Percentiles rank a stretch among this genome's conserved stretches.
Evolutionary conservation across 1,140 invertebrate genomes (phyloP).

Genomic region (Lepidurus apus): DNA sequence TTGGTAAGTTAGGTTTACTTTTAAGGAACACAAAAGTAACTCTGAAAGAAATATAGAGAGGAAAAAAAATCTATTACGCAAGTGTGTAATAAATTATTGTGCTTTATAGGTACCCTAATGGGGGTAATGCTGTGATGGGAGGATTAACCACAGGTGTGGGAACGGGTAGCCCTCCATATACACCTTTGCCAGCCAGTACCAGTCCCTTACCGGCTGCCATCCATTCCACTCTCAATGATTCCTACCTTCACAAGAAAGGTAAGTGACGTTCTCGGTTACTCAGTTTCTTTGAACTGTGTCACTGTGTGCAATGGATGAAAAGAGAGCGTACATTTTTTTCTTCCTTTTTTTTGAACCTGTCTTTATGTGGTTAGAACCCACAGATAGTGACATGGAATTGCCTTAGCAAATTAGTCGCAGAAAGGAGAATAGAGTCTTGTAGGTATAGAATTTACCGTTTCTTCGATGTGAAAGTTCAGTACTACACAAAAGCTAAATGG

Average conservation of each 20-base stretch:
- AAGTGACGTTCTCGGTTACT: neutral
- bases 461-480: neutral
- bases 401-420: too few species aligned
- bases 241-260: conserved; percentile 32
- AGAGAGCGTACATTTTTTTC: too few species aligned
- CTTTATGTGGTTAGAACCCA: too few species aligned
- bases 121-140: conserved; percentile 23
- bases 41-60: neutral
- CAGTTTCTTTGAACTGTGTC: neutral
- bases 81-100: neutral
- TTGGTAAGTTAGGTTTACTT: conserved; percentile 48
- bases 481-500: neutral
- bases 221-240: conserved; percentile 23
- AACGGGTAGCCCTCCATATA: conserved; percentile 34
- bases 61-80: neutral
- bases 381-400: too few species aligned
- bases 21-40: neutral
- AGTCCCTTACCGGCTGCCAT: conserved; percentile 30
- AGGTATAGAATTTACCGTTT: neutral
- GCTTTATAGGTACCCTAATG: conserved; percentile 27
- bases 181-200: conserved; percentile 28
- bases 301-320: neutral
- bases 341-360: too few species aligned
- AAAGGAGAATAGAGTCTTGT: neutral
- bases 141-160: conserved; percentile 30